Evolutionary conservation across 2,888 invertebrate species (phyloP).

Genomic region (Dromius quadrimaculatus): DNA sequence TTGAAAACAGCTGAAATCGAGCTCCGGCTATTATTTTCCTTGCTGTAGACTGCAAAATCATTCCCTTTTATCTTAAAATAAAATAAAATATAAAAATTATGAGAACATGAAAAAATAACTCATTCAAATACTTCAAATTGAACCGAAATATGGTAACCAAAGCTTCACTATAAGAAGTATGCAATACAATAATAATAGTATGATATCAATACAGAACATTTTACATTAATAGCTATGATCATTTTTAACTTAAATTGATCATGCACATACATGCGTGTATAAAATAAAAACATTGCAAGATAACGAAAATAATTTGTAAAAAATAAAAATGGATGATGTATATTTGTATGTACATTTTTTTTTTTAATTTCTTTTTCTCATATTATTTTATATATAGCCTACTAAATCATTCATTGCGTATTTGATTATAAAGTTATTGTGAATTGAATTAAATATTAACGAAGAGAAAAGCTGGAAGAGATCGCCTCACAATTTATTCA

Average conservation of each 20-base stretch:
- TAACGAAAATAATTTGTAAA: constrained; percentile 20
- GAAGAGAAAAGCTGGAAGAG: too few relatives aligned
- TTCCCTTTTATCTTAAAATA: constrained; percentile 65
- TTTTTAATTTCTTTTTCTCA: constrained; percentile 14
- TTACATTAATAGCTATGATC: constrained; percentile 29
- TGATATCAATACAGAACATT: background rate
- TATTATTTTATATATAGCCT: constrained; percentile 1
- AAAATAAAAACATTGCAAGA: constrained; percentile 30
- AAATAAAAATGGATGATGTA: constrained; percentile 22
- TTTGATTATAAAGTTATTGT: background rate
- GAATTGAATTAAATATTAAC: too few relatives aligned
- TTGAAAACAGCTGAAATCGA: constrained; percentile 66
- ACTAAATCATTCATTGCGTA: constrained; percentile 4
- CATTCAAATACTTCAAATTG: constrained; percentile 23
- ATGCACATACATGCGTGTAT: constrained; percentile 42
- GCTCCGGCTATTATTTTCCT: constrained; percentile 63
- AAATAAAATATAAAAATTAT: constrained; percentile 61
- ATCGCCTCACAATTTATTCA: too few relatives aligned
- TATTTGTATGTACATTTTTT: constrained; percentile 7
- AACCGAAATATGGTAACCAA: constrained; percentile 15
- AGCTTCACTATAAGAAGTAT: background rate
- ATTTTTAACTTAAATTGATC: constrained; percentile 24
- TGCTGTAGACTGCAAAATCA: constrained; percentile 66
- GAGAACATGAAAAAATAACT: constrained; percentile 57
- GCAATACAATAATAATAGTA: constrained; percentile 8